Evolutionary conservation across 2,888 invertebrate species (phyloP).

Genomic region (Agonum fuliginosum): DNA sequence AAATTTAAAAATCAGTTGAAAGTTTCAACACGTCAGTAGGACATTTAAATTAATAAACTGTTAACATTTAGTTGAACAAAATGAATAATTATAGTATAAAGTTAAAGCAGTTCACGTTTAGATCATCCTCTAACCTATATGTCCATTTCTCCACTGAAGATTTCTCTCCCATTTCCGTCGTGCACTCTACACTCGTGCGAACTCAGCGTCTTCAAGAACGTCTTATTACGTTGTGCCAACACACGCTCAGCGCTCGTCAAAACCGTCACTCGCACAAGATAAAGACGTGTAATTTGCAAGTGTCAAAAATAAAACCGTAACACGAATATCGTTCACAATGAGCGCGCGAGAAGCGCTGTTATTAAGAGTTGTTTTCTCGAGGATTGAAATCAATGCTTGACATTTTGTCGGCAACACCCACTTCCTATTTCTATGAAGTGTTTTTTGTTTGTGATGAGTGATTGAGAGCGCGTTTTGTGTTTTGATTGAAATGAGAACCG

Average conservation of each 20-base stretch:
- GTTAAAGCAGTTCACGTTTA: not conserved
- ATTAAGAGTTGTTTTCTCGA: not conserved
- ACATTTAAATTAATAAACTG: too few species aligned
- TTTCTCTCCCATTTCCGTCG: constrained; percentile 13
- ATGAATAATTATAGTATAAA: not conserved
- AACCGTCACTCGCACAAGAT: constrained; percentile 20
- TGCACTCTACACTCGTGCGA: constrained; percentile 16
- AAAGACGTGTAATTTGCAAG: constrained; percentile 52
- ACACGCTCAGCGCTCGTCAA: constrained; percentile 34
- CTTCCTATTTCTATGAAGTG: constrained; percentile 8
- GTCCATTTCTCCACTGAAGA: not conserved
- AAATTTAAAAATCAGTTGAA: too few species aligned
- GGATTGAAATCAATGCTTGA: constrained; percentile 26
- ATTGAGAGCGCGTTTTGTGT: not conserved
- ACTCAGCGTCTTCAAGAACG: not conserved
- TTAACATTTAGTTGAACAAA: too few species aligned
- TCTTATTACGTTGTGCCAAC: constrained; percentile 43
- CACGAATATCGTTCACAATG: constrained; percentile 44
- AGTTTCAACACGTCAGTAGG: too few species aligned
- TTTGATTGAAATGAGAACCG: too few species aligned
- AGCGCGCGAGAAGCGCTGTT: not conserved
- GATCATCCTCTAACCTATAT: constrained; percentile 36
- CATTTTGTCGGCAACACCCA: constrained; percentile 8
- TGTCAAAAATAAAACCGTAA: constrained; percentile 52
- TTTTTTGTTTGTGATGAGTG: not conserved